phyloP scores from a whole-genome alignment of 2,888 invertebrate genomes.

The Cheilosia pagana region DNA sequence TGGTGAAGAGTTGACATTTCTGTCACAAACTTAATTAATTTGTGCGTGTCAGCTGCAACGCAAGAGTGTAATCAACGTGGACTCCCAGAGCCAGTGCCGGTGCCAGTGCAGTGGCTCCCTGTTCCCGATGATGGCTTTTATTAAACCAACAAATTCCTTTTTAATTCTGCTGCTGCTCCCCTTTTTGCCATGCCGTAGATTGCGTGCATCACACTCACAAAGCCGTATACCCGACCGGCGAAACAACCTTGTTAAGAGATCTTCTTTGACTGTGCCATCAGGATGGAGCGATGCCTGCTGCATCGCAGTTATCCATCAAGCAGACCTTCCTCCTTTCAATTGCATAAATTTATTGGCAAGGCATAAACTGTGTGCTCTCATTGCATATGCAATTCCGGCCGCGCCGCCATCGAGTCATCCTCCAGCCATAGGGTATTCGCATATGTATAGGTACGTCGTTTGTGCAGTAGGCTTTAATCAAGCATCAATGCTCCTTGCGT shows the following conservation, averaged over 20 bases:
- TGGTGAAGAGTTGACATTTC: slow-evolving; percentile 55
- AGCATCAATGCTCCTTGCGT: slow-evolving; percentile 45
- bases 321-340: slow-evolving; percentile 45
- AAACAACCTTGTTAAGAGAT: slow-evolving; percentile 66
- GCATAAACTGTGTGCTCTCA: slow-evolving; percentile 59
- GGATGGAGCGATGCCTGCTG: slow-evolving; percentile 55
- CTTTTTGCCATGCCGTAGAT: slow-evolving; percentile 28
- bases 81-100: slow-evolving; percentile 12
- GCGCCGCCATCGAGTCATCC: slow-evolving; percentile 32
- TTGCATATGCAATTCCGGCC: slow-evolving; percentile 67
- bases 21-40: slow-evolving; percentile 68
- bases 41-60: slow-evolving; percentile 67
- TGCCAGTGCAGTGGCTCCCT: slow-evolving; percentile 20
- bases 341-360: slow-evolving; percentile 61
- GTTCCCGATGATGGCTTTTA: slow-evolving; percentile 20
- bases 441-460: slow-evolving; percentile 27
- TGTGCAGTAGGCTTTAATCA: slow-evolving; percentile 50
- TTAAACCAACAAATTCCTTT: slow-evolving; percentile 47
- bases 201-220: slow-evolving; percentile 56
- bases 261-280: slow-evolving; percentile 39
- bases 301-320: slow-evolving; percentile 63
- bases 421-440: slow-evolving; percentile 15
- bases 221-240: slow-evolving; percentile 33
- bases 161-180: slow-evolving; percentile 2
- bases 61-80: slow-evolving; percentile 59